Evolutionary conservation across 2,113 vertebrate species (phyloP), one percentile per base, ranked within the genome.

Genomic region (Columba livia): DNA sequence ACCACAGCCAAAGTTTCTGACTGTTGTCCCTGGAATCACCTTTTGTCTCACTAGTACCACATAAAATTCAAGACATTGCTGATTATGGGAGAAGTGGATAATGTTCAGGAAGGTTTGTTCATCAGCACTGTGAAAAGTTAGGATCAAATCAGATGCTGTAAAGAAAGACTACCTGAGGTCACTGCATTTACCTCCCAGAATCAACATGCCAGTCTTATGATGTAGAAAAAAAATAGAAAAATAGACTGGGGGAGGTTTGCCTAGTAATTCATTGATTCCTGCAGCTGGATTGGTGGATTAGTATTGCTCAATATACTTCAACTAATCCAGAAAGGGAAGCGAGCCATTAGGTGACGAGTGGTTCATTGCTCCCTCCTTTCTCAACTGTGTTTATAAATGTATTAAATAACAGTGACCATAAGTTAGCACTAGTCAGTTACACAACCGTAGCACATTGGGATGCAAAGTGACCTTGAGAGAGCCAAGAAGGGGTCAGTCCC

Each of bases 241-340:
- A 79, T 11, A 64, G 56, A 75, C 13, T 14, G 32, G 38, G 7
- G 36, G 32, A 90, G 57, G 20, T 84, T 83, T 95, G 42, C 86
- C 38, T 74, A 78, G 48, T 34, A 87, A 66, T 86, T 89, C 28
- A 2, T 89, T 15, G 15, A 89, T 84, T 89, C 61, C 81, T 79
- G 51, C 12, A 69, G 65, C 48, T 81, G 80, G 70, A 79, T 89
- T 90, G 73, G 83, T 78, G 75, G 72, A 80, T 95, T 86, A 67
- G 24, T 64, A 40, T 95, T 96, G 92, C 92, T 93, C 79, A 93
- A 86, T 62, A 32, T 50, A 84, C 80, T 95, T 95, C 78, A 94
- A 80, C 89, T 93, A 90, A 95, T 89, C 51, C 91, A 84, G 89
- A 72, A 94, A 64, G 94, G 95, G 95, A 97, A 96, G 38, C 74